Conservation (phyloP, 1,140 invertebrate genomes). For the Drosophila murphyi region DNA sequence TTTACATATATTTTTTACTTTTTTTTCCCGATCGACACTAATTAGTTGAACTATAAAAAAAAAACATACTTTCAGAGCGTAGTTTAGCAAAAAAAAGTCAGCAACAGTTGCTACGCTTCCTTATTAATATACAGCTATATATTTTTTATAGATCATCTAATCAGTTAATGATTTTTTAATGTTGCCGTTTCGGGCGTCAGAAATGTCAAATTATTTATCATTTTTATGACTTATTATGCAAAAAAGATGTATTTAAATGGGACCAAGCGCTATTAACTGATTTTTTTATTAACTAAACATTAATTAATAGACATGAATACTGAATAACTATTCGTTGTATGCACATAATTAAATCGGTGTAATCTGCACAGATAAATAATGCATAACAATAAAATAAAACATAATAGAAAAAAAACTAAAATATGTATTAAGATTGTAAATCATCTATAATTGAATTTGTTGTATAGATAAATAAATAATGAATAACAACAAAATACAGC, state of each 20-base stretch:
- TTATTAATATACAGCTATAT: not conserved
- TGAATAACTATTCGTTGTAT: no score
- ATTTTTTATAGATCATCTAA: slow-evolving; percentile 13
- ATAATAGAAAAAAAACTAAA: no score
- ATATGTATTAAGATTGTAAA: no score
- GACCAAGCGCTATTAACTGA: no score
- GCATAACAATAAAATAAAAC: no score
- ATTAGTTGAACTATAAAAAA: slow-evolving; percentile 37
- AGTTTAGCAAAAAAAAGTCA: slow-evolving; percentile 22
- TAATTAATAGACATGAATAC: no score
- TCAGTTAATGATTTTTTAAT: slow-evolving; percentile 27
- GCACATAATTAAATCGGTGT: no score
- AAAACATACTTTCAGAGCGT: slow-evolving; percentile 1
- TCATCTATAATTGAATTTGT: no score
- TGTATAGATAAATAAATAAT: no score
- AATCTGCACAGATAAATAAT: no score
- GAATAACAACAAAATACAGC: no score
- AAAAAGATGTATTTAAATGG: not conserved
- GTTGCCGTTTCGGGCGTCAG: not conserved
- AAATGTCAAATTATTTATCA: slow-evolving; percentile 19
- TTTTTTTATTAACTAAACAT: no score
- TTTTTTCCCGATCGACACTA: slow-evolving; percentile 28
- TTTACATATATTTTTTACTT: slow-evolving; percentile 5
- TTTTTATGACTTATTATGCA: slow-evolving; percentile 3
- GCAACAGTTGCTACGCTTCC: not conserved